These are phyloP conservation scores for Dynastes hyllus DNA, from an alignment of 2,888 invertebrate species.

Conservation along the genomic window DNA sequence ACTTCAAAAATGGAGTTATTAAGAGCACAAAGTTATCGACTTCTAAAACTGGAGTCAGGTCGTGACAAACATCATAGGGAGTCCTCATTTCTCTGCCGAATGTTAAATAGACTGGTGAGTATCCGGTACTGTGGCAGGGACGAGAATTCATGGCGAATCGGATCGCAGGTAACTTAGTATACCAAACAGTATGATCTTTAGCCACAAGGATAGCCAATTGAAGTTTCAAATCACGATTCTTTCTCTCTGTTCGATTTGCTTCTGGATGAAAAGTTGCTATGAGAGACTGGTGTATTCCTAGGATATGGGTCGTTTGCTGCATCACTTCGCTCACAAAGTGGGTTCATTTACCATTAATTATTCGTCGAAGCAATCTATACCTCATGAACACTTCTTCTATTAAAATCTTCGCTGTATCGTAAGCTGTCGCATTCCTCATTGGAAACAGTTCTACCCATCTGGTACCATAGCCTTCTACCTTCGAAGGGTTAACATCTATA, in stretches of 20 bases:
- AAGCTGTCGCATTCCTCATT: not conserved
- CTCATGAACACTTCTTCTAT: not conserved
- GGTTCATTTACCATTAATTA: too few relatives aligned
- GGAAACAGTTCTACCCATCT: conserved; percentile 61
- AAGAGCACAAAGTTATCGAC: not conserved
- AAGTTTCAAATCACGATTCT: not conserved
- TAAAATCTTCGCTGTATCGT: conserved; percentile 4
- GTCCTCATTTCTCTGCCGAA: conserved; percentile 60
- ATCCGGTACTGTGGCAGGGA: conserved; percentile 55
- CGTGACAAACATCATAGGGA: conserved; percentile 36
- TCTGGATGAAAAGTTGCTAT: not conserved
- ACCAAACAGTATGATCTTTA: conserved; percentile 58
- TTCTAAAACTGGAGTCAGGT: not conserved
- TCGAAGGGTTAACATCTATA: conserved; percentile 49
- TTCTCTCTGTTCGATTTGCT: conserved; percentile 1
- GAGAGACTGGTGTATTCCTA: too few relatives aligned
- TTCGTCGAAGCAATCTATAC: not conserved
- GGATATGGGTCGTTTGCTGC: too few relatives aligned
- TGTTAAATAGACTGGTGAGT: conserved; percentile 59
- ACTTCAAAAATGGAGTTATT: too few relatives aligned
- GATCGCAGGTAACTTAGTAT: conserved; percentile 55
- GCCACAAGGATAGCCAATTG: not conserved
- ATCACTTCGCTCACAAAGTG: too few relatives aligned
- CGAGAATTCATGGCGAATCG: conserved; percentile 61
- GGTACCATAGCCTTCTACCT: conserved; percentile 50